phyloP scores from a whole-genome alignment of 2,797 vertebrate species.

The Sebastiscus albofasciatus region DNA sequence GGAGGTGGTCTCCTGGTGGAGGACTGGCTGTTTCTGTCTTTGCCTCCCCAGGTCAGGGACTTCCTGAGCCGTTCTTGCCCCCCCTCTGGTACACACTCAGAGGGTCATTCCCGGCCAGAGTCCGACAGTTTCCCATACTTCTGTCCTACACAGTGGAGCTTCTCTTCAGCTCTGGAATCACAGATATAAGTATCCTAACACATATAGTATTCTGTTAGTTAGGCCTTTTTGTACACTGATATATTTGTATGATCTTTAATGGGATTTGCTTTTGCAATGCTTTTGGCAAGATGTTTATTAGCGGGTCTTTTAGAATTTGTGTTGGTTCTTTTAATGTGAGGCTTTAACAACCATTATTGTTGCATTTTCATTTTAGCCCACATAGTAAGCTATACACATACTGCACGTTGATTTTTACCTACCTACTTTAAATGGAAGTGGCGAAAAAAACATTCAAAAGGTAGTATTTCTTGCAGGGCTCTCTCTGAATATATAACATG shows the following conservation, averaged over 20 bases:
- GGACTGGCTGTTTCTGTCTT: slow-evolving; percentile 77
- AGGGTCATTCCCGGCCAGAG: slow-evolving; percentile 53
- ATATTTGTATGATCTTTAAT: not conserved
- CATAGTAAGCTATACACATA: not conserved
- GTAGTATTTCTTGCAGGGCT: not conserved
- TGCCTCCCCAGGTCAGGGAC: slow-evolving; percentile 74
- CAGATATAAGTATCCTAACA: slow-evolving; percentile 67
- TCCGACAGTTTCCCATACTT: slow-evolving; percentile 78
- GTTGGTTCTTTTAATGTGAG: not conserved
- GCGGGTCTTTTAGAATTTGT: not conserved
- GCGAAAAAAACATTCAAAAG: not conserved
- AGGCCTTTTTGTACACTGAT: not conserved
- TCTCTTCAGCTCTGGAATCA: slow-evolving; percentile 81
- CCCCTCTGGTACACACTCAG: slow-evolving; percentile 28
- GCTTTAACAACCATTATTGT: not conserved
- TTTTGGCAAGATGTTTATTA: not conserved
- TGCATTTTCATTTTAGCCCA: not conserved
- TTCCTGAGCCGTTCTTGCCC: slow-evolving; percentile 55
- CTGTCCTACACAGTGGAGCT: slow-evolving; percentile 80
- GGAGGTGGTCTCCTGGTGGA: slow-evolving; percentile 82
- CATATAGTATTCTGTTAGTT: not conserved
- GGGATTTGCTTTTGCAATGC: not conserved
- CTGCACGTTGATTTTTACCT: not conserved
- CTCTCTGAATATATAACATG: not conserved
- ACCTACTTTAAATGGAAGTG: not conserved